Base-by-base conservation (phyloP, 1,140 invertebrate genomes). In the Anastatus disparis region DNA sequence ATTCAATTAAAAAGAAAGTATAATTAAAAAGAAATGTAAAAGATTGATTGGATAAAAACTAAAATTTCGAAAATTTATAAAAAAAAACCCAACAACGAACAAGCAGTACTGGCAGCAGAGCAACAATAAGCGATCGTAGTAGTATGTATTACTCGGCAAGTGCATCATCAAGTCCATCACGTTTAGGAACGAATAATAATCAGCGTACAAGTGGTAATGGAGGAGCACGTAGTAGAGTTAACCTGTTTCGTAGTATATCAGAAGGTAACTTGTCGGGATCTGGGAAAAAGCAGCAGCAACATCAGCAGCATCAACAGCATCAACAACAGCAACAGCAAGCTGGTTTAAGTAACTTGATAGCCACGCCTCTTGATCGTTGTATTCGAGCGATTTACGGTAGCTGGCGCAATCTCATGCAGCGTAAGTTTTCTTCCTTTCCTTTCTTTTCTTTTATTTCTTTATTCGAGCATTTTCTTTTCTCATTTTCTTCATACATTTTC, bases 381-480 rank as follows among this genome's bases (percentile, higher is more conserved):
- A 84, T 87, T 71, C 82, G 81, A 69, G 84, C 84, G 59, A 85
- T 87, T 76, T 86, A 84, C 71, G 86, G 85, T 66, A 86, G 85
- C 75, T 87, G 86, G 86, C 85, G 81, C 76, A 87, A 87, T 77
- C 79, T 87, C 72, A 75, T 85, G 75, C 85, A 87, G 71, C 81
- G 86, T 87, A 85, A 87, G 86, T 81, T 22, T 9, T 17, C 46
- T 8, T 35, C 31, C 10, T n/a, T 35, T 35, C 31, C 10, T 6
- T 35, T 35, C 10, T 6, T 35, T 35, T 35, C 10, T 35, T 35
- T 10, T 35, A 6, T 35, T 35, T 35, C 10, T 35, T 35, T 35
- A 35, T 10, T n/a, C 40, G n/a, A n/a, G n/a, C n/a, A n/a, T n/a
- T n/a, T n/a, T n/a, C n/a, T n/a, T n/a, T n/a, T n/a, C n/a, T n/a